A percentile compares a stretch with the other conserved stretches of the same genome.
Conservation (phyloP, 2,797 vertebrate genomes). For the Chaetodon trifasciatus region DNA sequence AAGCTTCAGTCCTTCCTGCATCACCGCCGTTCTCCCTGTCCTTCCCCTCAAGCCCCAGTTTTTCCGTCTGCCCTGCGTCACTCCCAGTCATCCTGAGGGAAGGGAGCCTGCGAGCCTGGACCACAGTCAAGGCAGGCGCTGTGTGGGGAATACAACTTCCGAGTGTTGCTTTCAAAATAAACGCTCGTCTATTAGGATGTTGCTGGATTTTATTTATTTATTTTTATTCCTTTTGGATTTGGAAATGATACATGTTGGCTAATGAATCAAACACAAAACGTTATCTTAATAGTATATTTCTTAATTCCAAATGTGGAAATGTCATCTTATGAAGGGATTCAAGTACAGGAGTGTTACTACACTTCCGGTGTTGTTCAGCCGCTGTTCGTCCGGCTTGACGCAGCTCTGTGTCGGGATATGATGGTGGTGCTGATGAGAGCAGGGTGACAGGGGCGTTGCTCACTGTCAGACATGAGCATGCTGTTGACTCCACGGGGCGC, state of each 20-base stretch:
- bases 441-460: conserved; percentile 68
- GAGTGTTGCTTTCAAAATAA: conserved; percentile 46
- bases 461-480: conserved; percentile 51
- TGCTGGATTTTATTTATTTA: not conserved
- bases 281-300: too few species aligned
- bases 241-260: not conserved
- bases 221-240: not conserved
- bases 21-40: conserved; percentile 65
- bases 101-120: conserved; percentile 43
- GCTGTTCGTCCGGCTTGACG: conserved; percentile 50
- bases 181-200: rapidly evolving
- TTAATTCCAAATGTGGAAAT: not conserved
- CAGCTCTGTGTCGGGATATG: conserved; percentile 29
- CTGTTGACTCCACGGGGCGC: conserved; percentile 39
- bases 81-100: conserved; percentile 74
- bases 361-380: conserved; percentile 53
- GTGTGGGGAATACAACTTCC: conserved; percentile 30
- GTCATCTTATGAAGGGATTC: rapidly evolving
- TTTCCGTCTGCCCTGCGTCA: conserved; percentile 81
- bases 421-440: conserved; percentile 80
- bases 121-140: conserved; percentile 31
- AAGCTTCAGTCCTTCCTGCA: conserved; percentile 61
- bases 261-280: not conserved
- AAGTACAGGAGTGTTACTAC: rapidly evolving
- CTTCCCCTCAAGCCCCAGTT: conserved; percentile 65